These are phyloP conservation scores for Iguana delicatissima DNA, from an alignment of 2,797 vertebrate genomes.

Conservation along the genomic window DNA sequence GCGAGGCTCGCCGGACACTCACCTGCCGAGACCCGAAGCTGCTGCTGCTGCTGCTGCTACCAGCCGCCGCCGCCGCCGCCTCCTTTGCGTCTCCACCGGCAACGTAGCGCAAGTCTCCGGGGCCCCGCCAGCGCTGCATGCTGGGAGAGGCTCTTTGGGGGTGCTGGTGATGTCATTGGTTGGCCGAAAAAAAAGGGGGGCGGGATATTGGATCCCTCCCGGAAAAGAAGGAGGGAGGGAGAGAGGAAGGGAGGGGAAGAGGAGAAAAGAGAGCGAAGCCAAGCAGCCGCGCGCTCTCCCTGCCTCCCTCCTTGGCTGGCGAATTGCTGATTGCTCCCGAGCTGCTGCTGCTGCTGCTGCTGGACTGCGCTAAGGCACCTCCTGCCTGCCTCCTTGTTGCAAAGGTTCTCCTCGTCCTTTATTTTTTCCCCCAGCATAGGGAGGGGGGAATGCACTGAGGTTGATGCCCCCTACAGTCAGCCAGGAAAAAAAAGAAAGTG, in stretches of 20 bases:
- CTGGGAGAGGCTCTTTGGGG: slow-evolving; percentile 52
- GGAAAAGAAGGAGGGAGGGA: slow-evolving; percentile 2
- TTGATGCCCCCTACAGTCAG: background rate
- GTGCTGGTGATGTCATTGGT: slow-evolving; percentile 52
- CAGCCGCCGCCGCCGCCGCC: background rate
- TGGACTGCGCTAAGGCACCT: background rate
- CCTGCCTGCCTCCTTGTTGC: background rate
- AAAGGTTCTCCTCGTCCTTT: background rate
- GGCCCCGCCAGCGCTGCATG: slow-evolving; percentile 38
- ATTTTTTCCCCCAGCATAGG: background rate
- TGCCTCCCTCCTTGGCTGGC: background rate
- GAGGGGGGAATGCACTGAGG: background rate
- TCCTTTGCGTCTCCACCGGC: slow-evolving; percentile 35
- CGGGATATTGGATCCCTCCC: slow-evolving; percentile 36
- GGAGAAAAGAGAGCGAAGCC: background rate
- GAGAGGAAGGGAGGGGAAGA: too few species aligned
- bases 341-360: background rate
- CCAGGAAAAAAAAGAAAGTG: background rate
- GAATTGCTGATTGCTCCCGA: background rate
- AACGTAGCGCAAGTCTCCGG: slow-evolving; percentile 28
- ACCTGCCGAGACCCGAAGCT: slow-evolving; percentile 22
- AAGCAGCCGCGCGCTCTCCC: background rate
- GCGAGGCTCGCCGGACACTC: slow-evolving; percentile 9
- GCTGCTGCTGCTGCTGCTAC: background rate
- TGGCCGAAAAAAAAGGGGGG: background rate